A percentile compares a stretch with the other conserved stretches of the same genome.
These are phyloP conservation scores for Amphiprion ocellaris DNA, from an alignment of 2,113 vertebrate species.

Conservation along the genomic window DNA sequence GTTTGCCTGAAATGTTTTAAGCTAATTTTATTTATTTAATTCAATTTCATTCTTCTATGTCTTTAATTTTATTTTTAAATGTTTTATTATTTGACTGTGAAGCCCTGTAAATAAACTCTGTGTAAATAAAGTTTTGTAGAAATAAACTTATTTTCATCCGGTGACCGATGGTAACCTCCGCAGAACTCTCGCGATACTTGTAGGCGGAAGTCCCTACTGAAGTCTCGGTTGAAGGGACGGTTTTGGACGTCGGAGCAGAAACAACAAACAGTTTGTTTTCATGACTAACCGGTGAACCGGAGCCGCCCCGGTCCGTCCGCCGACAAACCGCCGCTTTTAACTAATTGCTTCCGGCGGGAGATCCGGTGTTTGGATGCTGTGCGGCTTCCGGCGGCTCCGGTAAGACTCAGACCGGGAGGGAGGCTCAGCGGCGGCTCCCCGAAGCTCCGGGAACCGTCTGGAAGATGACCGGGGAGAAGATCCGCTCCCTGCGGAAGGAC, in stretches of 20 bases:
- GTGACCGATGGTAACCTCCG: slow-evolving; percentile 50
- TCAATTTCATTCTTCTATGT: too few species aligned
- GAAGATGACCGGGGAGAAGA: slow-evolving; percentile 97
- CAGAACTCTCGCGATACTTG: slow-evolving; percentile 83
- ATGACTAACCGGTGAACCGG: background rate
- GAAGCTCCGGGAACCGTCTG: slow-evolving; percentile 58
- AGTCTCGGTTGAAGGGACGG: slow-evolving; percentile 47
- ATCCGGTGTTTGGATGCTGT: slow-evolving; percentile 78
- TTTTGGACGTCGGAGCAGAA: slow-evolving; percentile 43
- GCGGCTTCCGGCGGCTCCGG: slow-evolving; percentile 53
- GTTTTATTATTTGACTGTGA: too few species aligned
- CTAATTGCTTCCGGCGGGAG: slow-evolving; percentile 24
- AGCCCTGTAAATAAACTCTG: too few species aligned
- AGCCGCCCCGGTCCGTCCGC: background rate
- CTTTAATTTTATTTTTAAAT: too few species aligned
- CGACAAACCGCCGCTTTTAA: background rate
- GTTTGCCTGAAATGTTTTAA: too few species aligned
- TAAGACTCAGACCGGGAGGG: slow-evolving; percentile 69
- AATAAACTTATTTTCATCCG: too few species aligned
- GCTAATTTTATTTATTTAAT: too few species aligned
- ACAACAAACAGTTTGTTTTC: slow-evolving; percentile 47
- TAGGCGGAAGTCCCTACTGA: slow-evolving; percentile 73
- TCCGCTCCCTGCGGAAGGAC: slow-evolving; percentile 93
- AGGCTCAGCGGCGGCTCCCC: slow-evolving; percentile 81
- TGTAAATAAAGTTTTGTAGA: too few species aligned